These are phyloP conservation scores for Macrotis lagotis DNA, from an alignment of 2,113 vertebrate species.

Conservation along the genomic window DNA sequence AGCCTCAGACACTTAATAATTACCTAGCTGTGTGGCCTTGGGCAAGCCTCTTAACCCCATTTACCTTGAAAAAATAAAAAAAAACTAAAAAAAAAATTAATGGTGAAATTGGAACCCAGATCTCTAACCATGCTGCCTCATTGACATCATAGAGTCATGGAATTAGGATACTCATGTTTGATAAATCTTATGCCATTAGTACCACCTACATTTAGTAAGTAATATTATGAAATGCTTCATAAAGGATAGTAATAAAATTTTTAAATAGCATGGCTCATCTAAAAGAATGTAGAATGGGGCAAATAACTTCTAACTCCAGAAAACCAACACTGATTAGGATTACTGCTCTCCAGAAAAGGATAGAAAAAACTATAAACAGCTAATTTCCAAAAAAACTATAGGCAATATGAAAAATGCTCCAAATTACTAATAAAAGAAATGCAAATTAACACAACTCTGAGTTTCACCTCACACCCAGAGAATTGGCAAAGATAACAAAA, in stretches of 20 bases:
- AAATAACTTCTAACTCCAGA: neutral
- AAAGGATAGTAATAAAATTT: neutral
- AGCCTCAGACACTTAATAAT: too few relatives aligned
- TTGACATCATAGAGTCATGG: neutral
- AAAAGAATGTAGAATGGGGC: too few relatives aligned
- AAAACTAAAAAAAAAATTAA: too few relatives aligned
- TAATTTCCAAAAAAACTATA: neutral
- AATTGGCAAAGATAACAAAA: neutral
- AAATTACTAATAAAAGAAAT: neutral
- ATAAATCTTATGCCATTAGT: neutral
- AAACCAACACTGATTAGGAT: neutral
- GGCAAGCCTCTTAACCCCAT: too few relatives aligned
- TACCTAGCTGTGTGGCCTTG: too few relatives aligned
- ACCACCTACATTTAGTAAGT: neutral
- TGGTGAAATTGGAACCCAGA: neutral
- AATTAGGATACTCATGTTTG: neutral
- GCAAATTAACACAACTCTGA: neutral
- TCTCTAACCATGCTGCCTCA: neutral
- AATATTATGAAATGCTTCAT: neutral
- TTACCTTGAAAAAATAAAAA: too few relatives aligned
- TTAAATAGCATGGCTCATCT: neutral
- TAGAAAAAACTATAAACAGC: too few relatives aligned
- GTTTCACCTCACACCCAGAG: neutral
- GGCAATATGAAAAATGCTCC: neutral
- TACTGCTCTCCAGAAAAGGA: neutral